Percentiles rank a stretch among this genome's conserved stretches.
Conservation (phyloP, 92 coral and sea anemone genomes). For the Blastomussa wellsi region DNA sequence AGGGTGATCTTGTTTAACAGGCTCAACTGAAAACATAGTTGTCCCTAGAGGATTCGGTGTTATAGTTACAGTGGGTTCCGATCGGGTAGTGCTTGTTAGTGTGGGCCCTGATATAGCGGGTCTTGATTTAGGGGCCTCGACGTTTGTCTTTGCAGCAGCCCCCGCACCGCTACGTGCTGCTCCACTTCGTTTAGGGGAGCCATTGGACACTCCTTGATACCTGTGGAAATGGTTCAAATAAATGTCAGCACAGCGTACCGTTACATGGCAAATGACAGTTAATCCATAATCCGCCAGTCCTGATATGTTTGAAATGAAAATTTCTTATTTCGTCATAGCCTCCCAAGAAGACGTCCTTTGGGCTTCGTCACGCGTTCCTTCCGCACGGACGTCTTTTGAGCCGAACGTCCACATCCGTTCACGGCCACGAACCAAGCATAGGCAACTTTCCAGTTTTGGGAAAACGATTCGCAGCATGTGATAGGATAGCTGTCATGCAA, state of each 20-base stretch:
- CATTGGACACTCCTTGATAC: conserved; percentile 24
- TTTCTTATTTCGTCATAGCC: neutral
- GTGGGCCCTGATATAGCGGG: conserved; percentile 41
- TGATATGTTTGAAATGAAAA: neutral
- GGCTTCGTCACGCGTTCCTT: no score
- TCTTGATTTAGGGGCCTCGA: conserved; percentile 33
- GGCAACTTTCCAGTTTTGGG: no score
- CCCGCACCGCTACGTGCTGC: conserved; percentile 6
- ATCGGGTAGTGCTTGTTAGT: conserved; percentile 30
- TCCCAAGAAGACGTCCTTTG: no score
- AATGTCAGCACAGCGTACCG: neutral
- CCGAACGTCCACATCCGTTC: no score
- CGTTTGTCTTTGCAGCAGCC: neutral
- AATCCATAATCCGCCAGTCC: neutral
- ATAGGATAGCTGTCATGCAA: no score
- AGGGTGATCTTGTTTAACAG: conserved; percentile 10
- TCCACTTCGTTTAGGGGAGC: conserved; percentile 12
- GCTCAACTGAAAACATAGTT: neutral
- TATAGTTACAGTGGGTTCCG: conserved; percentile 9
- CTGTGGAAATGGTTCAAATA: neutral
- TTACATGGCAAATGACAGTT: neutral
- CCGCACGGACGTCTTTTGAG: no score
- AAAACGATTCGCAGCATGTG: no score
- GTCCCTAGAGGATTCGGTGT: conserved; percentile 13
- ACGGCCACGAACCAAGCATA: no score